Conservation (phyloP, 2,113 vertebrate species). For the Seriola dumerili region DNA sequence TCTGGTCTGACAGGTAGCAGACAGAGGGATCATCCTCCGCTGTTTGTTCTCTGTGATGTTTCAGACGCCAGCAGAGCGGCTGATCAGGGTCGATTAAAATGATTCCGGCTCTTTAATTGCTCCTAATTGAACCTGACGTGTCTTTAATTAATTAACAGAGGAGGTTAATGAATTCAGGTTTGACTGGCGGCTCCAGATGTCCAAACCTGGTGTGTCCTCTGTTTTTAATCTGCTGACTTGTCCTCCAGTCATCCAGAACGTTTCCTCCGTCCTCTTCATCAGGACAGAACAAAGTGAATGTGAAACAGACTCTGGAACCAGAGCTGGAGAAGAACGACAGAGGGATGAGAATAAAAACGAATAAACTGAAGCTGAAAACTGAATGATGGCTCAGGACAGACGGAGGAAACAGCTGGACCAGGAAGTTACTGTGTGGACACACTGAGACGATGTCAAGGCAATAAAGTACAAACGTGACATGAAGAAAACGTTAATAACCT, state of each 20-base stretch:
- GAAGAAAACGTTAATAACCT: too few relatives aligned
- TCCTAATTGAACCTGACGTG: slow-evolving; percentile 52
- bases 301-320: too few relatives aligned
- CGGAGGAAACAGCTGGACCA: too few relatives aligned
- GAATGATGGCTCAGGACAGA: too few relatives aligned
- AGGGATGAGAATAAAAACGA: too few relatives aligned
- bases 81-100: slow-evolving; percentile 37
- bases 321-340: too few relatives aligned
- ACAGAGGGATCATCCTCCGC: background rate
- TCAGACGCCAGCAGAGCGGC: background rate
- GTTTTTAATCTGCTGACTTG: slow-evolving; percentile 5
- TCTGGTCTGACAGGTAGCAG: background rate
- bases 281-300: too few relatives aligned
- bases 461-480: too few relatives aligned
- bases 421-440: too few relatives aligned
- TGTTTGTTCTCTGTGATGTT: background rate
- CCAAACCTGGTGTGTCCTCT: slow-evolving; percentile 32
- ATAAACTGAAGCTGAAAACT: too few relatives aligned
- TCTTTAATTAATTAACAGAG: slow-evolving; percentile 54
- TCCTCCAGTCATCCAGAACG: slow-evolving; percentile 1
- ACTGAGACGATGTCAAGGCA: too few relatives aligned
- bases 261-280: slow-evolving; percentile 16
- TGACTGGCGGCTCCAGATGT: slow-evolving; percentile 60
- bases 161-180: slow-evolving; percentile 59
- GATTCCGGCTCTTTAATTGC: slow-evolving; percentile 5